Evolutionary conservation across 2,797 vertebrate genomes (phyloP).

Genomic region (Cyclura pinguis): DNA sequence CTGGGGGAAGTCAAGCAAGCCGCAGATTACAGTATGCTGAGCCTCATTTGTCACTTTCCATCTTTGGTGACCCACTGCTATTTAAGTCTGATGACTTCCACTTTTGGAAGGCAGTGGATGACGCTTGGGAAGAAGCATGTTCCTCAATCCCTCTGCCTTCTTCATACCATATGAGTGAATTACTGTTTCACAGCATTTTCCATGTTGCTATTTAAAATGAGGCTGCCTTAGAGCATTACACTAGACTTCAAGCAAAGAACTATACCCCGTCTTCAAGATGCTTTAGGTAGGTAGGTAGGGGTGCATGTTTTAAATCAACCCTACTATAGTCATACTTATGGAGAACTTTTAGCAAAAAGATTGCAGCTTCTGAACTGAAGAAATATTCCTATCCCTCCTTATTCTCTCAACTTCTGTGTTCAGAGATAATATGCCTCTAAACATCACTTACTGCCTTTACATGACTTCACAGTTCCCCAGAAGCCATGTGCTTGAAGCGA

Average conservation of each 20-base stretch:
- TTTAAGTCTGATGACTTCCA: not conserved
- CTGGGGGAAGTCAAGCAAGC: not conserved
- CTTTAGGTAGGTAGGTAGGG: not conserved
- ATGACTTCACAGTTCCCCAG: too few relatives aligned
- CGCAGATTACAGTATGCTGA: not conserved
- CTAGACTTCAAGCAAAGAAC: not conserved
- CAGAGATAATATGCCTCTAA: not conserved
- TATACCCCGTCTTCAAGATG: not conserved
- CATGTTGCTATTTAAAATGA: not conserved
- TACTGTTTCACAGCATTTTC: not conserved
- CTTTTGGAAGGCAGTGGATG: not conserved
- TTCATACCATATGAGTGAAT: not conserved
- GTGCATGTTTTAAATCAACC: not conserved
- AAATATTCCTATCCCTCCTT: not conserved
- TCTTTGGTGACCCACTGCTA: not conserved
- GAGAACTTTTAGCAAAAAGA: not conserved
- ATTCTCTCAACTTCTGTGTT: not conserved
- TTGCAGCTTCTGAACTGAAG: not conserved
- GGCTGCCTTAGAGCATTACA: not conserved
- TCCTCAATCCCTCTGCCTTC: not conserved
- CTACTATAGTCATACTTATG: not conserved
- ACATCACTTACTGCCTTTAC: not conserved
- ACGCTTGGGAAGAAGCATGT: not conserved
- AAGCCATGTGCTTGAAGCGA: too few relatives aligned
- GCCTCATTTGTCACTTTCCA: not conserved